phyloP scores from a whole-genome alignment of 1,140 invertebrate genomes.

The Akabosia matsudoensis region DNA sequence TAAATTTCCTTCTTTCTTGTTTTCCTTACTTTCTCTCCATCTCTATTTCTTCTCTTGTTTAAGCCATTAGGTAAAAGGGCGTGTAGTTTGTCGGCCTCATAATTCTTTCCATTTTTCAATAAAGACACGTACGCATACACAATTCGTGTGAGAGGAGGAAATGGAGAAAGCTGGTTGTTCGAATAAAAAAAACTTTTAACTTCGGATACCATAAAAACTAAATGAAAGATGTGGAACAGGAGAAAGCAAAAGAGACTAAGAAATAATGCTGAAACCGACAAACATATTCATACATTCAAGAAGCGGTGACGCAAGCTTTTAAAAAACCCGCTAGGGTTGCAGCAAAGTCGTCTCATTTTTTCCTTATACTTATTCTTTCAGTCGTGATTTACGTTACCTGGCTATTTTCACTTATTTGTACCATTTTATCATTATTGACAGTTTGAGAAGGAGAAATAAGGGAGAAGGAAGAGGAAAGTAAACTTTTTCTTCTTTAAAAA shows the following conservation, averaged over 20 bases:
- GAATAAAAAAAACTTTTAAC: too few relatives aligned
- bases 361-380: neutral
- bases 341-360: neutral
- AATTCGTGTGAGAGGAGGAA: neutral
- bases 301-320: conserved; percentile 4
- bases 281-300: conserved; percentile 22
- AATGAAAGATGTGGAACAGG: neutral
- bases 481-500: conserved; percentile 13
- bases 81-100: neutral
- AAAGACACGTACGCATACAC: neutral
- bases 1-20: neutral
- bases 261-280: neutral
- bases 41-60: neutral
- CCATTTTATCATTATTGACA: conserved; percentile 24
- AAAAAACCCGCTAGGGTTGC: neutral
- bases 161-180: neutral
- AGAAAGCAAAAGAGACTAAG: neutral
- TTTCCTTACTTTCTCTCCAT: too few relatives aligned
- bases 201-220: neutral
- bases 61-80: too few relatives aligned
- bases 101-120: conserved; percentile 6
- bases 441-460: neutral
- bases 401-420: conserved; percentile 21
- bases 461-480: conserved; percentile 16
- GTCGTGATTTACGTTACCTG: conserved; percentile 19